Conservation (phyloP, 2,888 invertebrate genomes). For the Belgica antarctica region DNA sequence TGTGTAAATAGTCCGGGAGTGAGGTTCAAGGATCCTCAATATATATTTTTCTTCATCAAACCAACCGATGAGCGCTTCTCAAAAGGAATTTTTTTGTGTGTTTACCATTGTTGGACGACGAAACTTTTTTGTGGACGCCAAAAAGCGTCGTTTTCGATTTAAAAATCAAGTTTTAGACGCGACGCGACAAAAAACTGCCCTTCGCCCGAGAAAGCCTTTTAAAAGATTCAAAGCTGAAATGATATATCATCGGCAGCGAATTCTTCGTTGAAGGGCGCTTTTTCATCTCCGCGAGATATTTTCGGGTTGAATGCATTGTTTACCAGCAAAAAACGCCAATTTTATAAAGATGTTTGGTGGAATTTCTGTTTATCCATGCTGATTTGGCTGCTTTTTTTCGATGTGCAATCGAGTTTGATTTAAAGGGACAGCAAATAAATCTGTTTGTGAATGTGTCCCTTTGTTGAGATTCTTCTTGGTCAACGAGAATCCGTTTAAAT, state of each 20-base stretch:
- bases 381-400: neutral
- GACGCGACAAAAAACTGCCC: neutral
- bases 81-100: neutral
- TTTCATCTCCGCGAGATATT: conserved; percentile 21
- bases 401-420: conserved; percentile 21
- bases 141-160: conserved; percentile 7
- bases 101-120: neutral
- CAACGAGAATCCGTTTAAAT: neutral
- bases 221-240: conserved; percentile 22
- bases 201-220: neutral
- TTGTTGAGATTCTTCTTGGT: too few species aligned
- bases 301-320: conserved; percentile 21
- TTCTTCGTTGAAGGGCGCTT: neutral
- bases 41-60: conserved; percentile 31
- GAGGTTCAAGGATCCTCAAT: conserved; percentile 42
- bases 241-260: conserved; percentile 16
- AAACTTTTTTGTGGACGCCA: neutral
- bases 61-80: neutral
- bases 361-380: conserved; percentile 5
- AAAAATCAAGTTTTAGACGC: neutral
- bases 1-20: conserved; percentile 37
- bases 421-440: conserved; percentile 5
- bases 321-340: neutral
- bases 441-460: too few species aligned
- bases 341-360: conserved; percentile 24